Evolutionary conservation across 2,113 vertebrate species (phyloP), one percentile per base, ranked within the genome.

Genomic region (Chaenogobius annularis): DNA sequence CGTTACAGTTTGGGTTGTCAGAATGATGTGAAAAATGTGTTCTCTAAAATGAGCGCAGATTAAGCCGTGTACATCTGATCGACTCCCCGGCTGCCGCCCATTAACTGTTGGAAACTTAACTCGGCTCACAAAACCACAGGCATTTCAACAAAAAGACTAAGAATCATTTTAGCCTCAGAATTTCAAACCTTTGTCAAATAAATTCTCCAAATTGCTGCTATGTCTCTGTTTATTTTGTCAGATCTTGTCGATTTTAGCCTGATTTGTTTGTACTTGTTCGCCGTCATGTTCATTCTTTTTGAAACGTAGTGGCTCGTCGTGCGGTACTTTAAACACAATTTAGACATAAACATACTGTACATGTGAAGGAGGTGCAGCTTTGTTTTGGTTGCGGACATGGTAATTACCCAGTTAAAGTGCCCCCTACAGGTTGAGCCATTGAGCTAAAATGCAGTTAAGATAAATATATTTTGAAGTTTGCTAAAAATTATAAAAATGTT

Each of bases 81-180:
- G 0, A 22, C 5, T 56, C 12, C 17, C 14, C 22, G 23, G 54
- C 66, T 69, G 52, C 19, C 44, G 54, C 52, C 31, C 31, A 43
- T 55, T 35, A 46, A 56, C 35, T 55, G 50, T 10, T 37, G 54
- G 15, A 13, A 35, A 23, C 11, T n/a, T n/a, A n/a, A n/a, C n/a
- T n/a, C n/a, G n/a, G n/a, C n/a, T 35, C n/a, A 23, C 22, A 17
- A 58, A 67, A 20, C 64, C 64, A 47, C 70, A 67, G 22, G 26
- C 61, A 68, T 50, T 26, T 35, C 4, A 35, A 46, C 69, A 47
- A 50, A 63, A 58, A 52, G 9, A 52, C 1, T 31, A 31, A 22
- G 52, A 54, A 69, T 58, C 14, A 64, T 44, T 64, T 64, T 40
- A 64, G 37, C 37, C 62, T 44, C 58, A 68, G 37, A 14, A 68